Conservation (phyloP, 2,113 vertebrate genomes). For the Heterotilapia buettikoferi region DNA sequence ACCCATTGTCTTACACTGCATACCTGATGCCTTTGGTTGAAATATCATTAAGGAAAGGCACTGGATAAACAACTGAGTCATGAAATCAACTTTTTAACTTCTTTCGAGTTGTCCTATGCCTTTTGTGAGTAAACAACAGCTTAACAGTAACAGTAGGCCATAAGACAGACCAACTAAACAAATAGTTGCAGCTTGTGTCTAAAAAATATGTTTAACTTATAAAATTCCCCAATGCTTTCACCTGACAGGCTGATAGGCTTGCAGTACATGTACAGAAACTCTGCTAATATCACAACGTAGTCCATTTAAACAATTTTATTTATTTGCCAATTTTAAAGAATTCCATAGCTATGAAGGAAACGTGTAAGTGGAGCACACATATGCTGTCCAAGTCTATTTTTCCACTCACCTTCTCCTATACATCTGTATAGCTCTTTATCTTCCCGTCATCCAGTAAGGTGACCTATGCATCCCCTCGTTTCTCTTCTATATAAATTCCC, state of each 20-base stretch:
- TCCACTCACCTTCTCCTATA: background rate
- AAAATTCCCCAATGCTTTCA: background rate
- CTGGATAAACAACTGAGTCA: background rate
- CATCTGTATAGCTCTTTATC: background rate
- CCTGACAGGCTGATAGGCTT: background rate
- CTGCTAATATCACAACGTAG: background rate
- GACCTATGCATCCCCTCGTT: background rate
- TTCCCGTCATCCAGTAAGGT: background rate
- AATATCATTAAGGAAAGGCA: background rate
- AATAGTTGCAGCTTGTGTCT: background rate
- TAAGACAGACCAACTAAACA: background rate
- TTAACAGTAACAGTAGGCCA: background rate
- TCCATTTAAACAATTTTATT: background rate
- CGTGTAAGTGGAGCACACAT: background rate
- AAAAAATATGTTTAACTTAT: background rate
- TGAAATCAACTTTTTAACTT: background rate
- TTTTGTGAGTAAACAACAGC: background rate
- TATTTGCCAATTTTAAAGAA: background rate
- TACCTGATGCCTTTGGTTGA: background rate
- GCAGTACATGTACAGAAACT: background rate
- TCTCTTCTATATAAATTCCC: conserved; percentile 1
- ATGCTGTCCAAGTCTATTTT: background rate
- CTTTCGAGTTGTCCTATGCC: background rate
- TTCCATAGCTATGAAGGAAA: background rate
- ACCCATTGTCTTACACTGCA: background rate